A percentile compares a stretch with the other conserved stretches of the same genome.
phyloP scores from a whole-genome alignment of 64 coral and sea anemone species.

The Montipora sp. region DNA sequence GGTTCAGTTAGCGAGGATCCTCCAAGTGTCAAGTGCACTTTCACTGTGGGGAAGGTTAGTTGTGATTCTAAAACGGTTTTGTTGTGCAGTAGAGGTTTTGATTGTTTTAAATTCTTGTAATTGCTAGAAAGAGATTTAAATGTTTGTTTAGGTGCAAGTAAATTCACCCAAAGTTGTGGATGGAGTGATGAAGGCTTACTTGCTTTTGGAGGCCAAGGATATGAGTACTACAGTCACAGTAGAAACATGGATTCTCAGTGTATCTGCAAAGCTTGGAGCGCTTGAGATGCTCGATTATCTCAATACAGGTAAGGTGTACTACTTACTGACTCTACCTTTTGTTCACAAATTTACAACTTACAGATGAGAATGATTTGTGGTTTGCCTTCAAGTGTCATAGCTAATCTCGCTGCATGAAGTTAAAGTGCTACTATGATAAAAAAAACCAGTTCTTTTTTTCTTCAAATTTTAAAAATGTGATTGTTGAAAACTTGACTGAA shows the following conservation, averaged over 20 bases:
- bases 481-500: too few species aligned
- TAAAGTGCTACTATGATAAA: too few species aligned
- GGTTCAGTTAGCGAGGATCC: slow-evolving; percentile 35
- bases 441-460: too few species aligned
- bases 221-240: slow-evolving; percentile 56
- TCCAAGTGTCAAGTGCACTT: slow-evolving; percentile 32
- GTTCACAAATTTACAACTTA: too few species aligned
- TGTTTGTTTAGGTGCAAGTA: slow-evolving; percentile 54
- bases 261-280: slow-evolving; percentile 73
- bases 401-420: too few species aligned
- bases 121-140: not conserved
- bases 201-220: slow-evolving; percentile 72
- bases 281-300: slow-evolving; percentile 68
- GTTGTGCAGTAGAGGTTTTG: not conserved
- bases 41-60: slow-evolving; percentile 58
- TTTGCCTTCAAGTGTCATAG: too few species aligned
- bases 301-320: slow-evolving; percentile 58
- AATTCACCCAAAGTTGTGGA: slow-evolving; percentile 71
- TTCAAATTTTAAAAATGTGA: too few species aligned
- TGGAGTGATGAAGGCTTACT: slow-evolving; percentile 56
- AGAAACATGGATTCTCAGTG: slow-evolving; percentile 53
- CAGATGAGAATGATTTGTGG: too few species aligned
- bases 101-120: not conserved
- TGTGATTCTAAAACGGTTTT: not conserved
- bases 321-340: not conserved